phyloP scores from a whole-genome alignment of 2,888 invertebrate species.

The Scrobipalpa costella region DNA sequence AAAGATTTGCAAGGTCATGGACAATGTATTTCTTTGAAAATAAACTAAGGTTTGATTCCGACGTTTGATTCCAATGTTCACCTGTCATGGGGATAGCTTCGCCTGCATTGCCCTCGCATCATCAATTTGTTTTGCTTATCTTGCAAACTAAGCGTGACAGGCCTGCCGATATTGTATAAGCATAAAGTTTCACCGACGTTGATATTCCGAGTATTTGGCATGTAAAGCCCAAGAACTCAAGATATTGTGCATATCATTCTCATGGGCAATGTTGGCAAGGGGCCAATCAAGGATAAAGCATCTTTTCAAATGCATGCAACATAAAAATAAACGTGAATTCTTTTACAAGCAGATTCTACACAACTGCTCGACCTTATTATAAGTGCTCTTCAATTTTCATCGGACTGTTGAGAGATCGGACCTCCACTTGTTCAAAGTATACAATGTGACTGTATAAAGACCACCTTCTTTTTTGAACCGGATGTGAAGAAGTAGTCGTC shows the following conservation, averaged over 20 bases:
- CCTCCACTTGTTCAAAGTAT: neutral
- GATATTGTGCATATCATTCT: conserved; percentile 38
- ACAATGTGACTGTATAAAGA: conserved; percentile 6
- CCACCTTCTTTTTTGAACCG: conserved; percentile 47
- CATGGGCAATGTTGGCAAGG: conserved; percentile 33
- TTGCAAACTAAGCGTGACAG: conserved; percentile 43
- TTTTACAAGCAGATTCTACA: neutral
- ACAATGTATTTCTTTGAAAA: conserved; percentile 17
- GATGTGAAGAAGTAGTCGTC: conserved; percentile 55
- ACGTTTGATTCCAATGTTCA: conserved; percentile 5
- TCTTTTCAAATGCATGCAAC: conserved; percentile 28
- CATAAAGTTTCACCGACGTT: conserved; percentile 23
- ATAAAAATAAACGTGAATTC: conserved; percentile 23
- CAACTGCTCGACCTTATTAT: conserved; percentile 6
- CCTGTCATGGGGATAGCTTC: conserved; percentile 25
- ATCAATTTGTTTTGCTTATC: conserved; percentile 30
- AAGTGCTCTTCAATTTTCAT: conserved; percentile 18
- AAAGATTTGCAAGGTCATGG: conserved; percentile 26
- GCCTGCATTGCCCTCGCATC: conserved; percentile 20
- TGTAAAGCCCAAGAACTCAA: conserved; percentile 17
- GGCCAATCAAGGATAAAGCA: conserved; percentile 36
- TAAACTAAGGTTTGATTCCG: conserved; percentile 20
- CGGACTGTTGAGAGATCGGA: neutral
- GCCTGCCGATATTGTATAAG: conserved; percentile 39
- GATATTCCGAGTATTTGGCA: conserved; percentile 24